Conservation (phyloP, 2,888 invertebrate species). For the Dromius quadrimaculatus region DNA sequence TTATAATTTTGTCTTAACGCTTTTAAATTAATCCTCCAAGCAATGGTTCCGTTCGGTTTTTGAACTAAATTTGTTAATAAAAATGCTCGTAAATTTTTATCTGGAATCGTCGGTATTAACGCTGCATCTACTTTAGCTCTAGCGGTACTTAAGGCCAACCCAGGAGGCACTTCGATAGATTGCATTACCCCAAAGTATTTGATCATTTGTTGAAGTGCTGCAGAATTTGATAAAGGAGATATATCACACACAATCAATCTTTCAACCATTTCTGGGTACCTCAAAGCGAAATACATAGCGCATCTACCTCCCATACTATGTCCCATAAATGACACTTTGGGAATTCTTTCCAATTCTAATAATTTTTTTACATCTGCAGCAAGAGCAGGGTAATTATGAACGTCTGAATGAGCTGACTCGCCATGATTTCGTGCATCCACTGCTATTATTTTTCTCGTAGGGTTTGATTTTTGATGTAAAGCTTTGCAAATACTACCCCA, state of each 20-base stretch:
- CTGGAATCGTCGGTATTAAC: conserved; percentile 71
- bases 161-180: conserved; percentile 71
- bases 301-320: conserved; percentile 98
- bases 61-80: conserved; percentile 86
- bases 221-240: conserved; percentile 75
- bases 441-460: conserved; percentile 79
- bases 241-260: conserved; percentile 81
- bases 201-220: conserved; percentile 72
- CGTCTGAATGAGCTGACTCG: conserved; percentile 84
- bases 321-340: conserved; percentile 80
- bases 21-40: conserved; percentile 86
- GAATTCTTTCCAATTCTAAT: conserved; percentile 73
- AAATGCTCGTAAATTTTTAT: conserved; percentile 78
- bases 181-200: conserved; percentile 75
- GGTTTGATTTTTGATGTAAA: conserved; percentile 73
- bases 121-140: conserved; percentile 76
- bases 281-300: conserved; percentile 86
- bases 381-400: conserved; percentile 81
- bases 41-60: conserved; percentile 66
- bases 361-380: conserved; percentile 79
- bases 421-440: conserved; percentile 97
- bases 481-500: conserved; percentile 86
- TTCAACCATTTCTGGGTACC: conserved; percentile 75
- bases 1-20: conserved; percentile 77
- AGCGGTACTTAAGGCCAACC: conserved; percentile 78